Base-by-base conservation (phyloP, 2,888 invertebrate species). In the Geophilus truncorum region DNA sequence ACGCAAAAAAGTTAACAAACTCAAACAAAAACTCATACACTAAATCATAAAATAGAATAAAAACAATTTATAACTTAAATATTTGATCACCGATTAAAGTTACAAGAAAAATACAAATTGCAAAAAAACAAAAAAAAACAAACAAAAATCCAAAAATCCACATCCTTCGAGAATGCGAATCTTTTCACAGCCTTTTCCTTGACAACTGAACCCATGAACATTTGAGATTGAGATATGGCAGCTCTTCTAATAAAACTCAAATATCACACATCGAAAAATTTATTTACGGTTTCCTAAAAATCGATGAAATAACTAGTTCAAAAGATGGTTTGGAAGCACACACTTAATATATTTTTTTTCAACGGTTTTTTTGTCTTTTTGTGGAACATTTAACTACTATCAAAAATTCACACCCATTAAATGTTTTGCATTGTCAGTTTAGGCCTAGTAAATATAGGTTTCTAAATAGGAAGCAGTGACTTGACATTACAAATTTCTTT, bases 251-350 rank as follows among this genome's bases (percentile, higher is more conserved):
- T 1, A 70, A 45, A 45, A 70, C 70, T 23, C 28, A 70, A 70
- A 28, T 70, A 70, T 70, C 70, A 70, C 62, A 62, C 70, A 70
- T 70, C 25, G n/a, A n/a, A 62, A 23, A 70, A 51, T 51, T 51
- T 21, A 51, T 51, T 51, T 51, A 18, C n/a, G 18, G 9, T 32
- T 51, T 21, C 51, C 18, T n/a, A n/a, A 51, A 15, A 15, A 45
- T 45, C 45, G 15, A 45, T 45, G 45, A 45, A 45, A 45, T 18
- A 70, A 70, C 70, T 70, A 70, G 70, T 70, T 28, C n/a, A 62
- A 70, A 70, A 70, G 28, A 70, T 70, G 70, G 70, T 70, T 28
- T 70, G 70, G 70, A 70, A 70, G 70, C 70, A 70, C 70, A 70
- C 70, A 70, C 23, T 23, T 51, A 1, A 1, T 4, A 4, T 40